Conservation (phyloP, 1,140 invertebrate species). For the Zaprionus africanus region DNA sequence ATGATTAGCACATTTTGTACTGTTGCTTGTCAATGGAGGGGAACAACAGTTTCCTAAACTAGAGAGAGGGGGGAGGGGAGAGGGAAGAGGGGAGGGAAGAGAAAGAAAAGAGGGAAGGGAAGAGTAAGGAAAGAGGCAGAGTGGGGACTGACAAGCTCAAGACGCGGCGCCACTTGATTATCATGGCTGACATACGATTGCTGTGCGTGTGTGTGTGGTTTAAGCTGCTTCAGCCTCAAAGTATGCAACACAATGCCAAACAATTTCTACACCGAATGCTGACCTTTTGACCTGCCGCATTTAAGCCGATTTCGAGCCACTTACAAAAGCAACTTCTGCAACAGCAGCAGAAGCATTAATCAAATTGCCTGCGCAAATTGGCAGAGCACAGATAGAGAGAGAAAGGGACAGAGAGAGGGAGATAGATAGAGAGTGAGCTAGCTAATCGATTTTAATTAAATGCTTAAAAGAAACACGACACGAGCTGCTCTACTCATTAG, state of each 20-base stretch:
- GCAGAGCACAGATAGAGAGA: neutral
- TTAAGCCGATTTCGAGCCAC: neutral
- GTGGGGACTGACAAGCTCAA: neutral
- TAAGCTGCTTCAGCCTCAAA: neutral
- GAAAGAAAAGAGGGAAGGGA: neutral
- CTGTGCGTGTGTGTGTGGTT: neutral
- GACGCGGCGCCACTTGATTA: neutral
- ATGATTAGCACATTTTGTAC: slow-evolving; percentile 33
- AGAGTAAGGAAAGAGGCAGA: neutral
- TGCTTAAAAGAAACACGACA: no score
- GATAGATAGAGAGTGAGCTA: no score
- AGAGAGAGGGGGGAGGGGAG: neutral
- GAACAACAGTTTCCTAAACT: slow-evolving; percentile 7
- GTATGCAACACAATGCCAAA: neutral
- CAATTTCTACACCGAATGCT: neutral
- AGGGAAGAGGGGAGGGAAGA: no score
- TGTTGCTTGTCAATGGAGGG: slow-evolving; percentile 28
- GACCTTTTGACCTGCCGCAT: slow-evolving; percentile 1
- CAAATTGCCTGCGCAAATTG: neutral
- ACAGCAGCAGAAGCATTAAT: neutral
- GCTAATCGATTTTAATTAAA: no score
- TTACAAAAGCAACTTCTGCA: neutral
- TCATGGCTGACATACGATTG: neutral
- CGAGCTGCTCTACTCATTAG: no score
- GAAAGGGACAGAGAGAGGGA: no score